phyloP scores from a whole-genome alignment of 1,140 invertebrate species.

The Oreohelix idahoensis region DNA sequence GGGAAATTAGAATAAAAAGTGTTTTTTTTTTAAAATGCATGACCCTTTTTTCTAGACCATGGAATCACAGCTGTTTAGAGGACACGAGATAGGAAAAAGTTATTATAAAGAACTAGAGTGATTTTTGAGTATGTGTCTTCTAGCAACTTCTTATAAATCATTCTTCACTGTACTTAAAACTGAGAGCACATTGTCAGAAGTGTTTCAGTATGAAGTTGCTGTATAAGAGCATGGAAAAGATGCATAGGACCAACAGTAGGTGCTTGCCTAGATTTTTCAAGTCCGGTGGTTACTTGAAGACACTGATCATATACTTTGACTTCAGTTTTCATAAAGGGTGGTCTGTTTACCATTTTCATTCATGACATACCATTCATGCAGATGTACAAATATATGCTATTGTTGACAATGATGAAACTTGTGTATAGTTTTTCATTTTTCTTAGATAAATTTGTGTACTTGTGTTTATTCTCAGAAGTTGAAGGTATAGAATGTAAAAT shows the following conservation, averaged over 20 bases:
- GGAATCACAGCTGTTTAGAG: too few relatives aligned
- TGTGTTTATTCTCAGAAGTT: neutral
- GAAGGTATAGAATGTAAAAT: neutral
- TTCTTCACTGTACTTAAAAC: too few relatives aligned
- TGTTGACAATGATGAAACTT: constrained; percentile 13
- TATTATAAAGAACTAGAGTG: too few relatives aligned
- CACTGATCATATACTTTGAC: neutral
- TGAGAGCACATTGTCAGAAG: too few relatives aligned
- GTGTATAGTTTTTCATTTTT: neutral
- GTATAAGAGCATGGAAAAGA: too few relatives aligned
- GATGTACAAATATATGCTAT: constrained; percentile 23
- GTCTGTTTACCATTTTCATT: neutral
- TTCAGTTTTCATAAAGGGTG: neutral
- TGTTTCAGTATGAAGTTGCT: too few relatives aligned
- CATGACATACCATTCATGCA: constrained; percentile 4
- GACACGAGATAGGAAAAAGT: too few relatives aligned
- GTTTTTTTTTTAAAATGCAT: too few relatives aligned
- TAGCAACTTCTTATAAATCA: too few relatives aligned
- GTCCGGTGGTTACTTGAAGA: neutral
- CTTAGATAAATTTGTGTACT: neutral
- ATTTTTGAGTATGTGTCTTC: too few relatives aligned
- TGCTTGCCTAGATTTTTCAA: neutral
- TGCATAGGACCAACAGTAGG: neutral
- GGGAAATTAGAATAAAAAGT: too few relatives aligned
- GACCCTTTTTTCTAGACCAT: too few relatives aligned